A percentile compares a stretch with the other conserved stretches of the same genome.
These are phyloP conservation scores for Mustelus asterias DNA, from an alignment of 2,113 vertebrate genomes.

Conservation along the genomic window DNA sequence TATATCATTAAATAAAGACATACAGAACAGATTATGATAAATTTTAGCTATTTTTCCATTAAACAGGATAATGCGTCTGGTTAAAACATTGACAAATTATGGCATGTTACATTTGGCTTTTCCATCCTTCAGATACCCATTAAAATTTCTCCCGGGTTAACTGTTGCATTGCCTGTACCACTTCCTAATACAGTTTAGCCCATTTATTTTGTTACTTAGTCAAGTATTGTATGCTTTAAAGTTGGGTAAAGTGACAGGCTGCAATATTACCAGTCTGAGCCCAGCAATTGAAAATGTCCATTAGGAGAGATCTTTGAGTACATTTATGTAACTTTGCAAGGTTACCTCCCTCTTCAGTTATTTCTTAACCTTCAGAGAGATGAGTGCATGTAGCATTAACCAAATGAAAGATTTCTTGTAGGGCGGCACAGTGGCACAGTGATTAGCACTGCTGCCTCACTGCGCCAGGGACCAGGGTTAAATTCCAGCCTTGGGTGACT, in stretches of 20 bases:
- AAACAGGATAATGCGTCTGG: neutral
- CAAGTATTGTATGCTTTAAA: neutral
- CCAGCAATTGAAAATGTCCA: neutral
- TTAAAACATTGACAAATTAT: slow-evolving; percentile 28
- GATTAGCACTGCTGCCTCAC: no score
- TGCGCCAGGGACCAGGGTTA: no score
- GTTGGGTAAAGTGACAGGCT: neutral
- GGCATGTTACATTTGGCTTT: neutral
- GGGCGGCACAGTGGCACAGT: no score
- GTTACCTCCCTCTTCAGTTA: neutral
- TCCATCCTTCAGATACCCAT: slow-evolving; percentile 2
- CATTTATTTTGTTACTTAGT: neutral
- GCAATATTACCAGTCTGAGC: neutral
- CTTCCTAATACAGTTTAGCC: neutral
- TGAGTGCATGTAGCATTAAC: neutral
- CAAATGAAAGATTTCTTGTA: neutral
- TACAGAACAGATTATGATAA: slow-evolving; percentile 64
- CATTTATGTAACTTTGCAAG: neutral
- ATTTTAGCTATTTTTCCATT: slow-evolving; percentile 31
- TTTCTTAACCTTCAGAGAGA: neutral
- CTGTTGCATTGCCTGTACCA: neutral
- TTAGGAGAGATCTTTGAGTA: neutral
- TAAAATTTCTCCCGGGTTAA: neutral
- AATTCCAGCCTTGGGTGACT: no score
- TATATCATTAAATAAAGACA: slow-evolving; percentile 74